A percentile compares a stretch with the other conserved stretches of the same genome.
Evolutionary conservation across 2,113 vertebrate species (phyloP).

Genomic region (Silurus glanis): DNA sequence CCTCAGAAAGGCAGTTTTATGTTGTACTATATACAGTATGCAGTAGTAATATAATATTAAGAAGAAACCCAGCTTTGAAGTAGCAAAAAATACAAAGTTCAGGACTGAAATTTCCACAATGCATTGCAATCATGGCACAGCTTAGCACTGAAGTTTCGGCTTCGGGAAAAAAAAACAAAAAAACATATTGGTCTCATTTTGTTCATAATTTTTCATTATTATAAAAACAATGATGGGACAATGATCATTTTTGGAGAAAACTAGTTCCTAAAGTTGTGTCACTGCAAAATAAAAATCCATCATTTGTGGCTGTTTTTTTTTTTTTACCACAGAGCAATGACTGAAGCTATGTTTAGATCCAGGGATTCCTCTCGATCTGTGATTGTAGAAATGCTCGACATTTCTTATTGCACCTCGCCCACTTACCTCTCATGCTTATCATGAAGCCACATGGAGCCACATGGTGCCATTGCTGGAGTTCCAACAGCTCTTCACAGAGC

Average conservation of each 20-base stretch:
- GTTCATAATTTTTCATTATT: background rate
- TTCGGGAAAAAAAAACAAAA: too few species aligned
- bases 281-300: background rate
- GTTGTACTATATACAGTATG: too few species aligned
- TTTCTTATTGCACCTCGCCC: conserved; percentile 40
- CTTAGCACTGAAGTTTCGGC: too few species aligned
- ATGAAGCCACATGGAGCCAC: background rate
- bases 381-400: conserved; percentile 18
- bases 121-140: background rate
- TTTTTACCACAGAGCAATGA: background rate
- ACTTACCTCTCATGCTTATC: conserved; percentile 46
- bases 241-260: background rate
- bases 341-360: conserved; percentile 26
- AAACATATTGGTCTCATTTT: background rate
- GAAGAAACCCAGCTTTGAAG: too few species aligned
- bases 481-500: conserved; percentile 41
- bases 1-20: too few species aligned
- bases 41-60: too few species aligned
- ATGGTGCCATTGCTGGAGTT: conserved; percentile 29
- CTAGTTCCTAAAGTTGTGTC: background rate
- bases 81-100: background rate
- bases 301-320: background rate
- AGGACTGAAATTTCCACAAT: background rate
- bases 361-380: conserved; percentile 23
- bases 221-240: background rate